These are phyloP conservation scores for Nyctibius grandis DNA, from an alignment of 2,797 vertebrate species.

Conservation along the genomic window DNA sequence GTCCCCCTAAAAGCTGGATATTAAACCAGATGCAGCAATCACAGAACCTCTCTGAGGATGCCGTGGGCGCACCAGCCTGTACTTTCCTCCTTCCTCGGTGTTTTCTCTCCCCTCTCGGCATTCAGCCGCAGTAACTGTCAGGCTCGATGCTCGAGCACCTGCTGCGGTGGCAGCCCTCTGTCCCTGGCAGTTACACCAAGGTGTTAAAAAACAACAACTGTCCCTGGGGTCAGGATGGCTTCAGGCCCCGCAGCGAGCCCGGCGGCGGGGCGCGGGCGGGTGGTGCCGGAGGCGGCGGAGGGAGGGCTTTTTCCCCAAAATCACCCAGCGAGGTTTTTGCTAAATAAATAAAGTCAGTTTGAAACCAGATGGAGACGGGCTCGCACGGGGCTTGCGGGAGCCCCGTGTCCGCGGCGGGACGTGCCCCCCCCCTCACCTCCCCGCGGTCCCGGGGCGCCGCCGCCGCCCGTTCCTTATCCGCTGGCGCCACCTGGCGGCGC, in stretches of 20 bases:
- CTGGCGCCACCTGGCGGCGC: neutral
- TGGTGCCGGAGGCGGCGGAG: too few species aligned
- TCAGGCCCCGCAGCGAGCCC: fast-evolving
- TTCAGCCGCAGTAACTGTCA: neutral
- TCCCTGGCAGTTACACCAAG: neutral
- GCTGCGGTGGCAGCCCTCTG: fast-evolving
- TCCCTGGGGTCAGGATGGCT: neutral
- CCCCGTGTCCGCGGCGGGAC: too few species aligned
- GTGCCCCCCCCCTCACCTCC: too few species aligned
- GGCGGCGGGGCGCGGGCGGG: too few species aligned
- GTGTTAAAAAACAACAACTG: fast-evolving
- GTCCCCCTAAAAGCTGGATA: too few species aligned
- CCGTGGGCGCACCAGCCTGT: fast-evolving
- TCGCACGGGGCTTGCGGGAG: too few species aligned
- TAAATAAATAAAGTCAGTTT: too few species aligned
- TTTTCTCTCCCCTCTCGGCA: neutral
- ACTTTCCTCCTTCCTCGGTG: neutral
- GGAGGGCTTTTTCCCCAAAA: neutral
- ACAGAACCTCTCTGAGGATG: neutral
- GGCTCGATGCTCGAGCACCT: neutral
- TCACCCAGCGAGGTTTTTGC: neutral
- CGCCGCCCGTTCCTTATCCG: neutral
- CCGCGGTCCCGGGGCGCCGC: too few species aligned
- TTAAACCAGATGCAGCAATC: neutral
- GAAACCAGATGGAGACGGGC: too few species aligned